phyloP scores from a whole-genome alignment of 2,797 vertebrate genomes.

The Coreius guichenoti region DNA sequence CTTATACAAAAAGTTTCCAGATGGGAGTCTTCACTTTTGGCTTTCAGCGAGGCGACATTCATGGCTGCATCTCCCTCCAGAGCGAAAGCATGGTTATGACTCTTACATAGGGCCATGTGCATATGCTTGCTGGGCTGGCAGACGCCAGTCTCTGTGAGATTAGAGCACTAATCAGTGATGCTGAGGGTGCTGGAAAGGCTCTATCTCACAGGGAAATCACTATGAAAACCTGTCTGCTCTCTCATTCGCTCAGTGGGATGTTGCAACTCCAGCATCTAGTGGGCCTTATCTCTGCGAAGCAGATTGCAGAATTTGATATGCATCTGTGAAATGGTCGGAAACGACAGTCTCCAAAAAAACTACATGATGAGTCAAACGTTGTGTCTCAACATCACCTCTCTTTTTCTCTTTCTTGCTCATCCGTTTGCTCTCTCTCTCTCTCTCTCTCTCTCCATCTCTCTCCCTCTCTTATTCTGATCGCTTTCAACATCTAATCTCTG shows the following conservation, averaged over 20 bases:
- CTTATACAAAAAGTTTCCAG: conserved; percentile 38
- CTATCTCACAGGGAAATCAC: conserved; percentile 77
- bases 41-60: conserved; percentile 25
- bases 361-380: conserved; percentile 74
- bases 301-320: conserved; percentile 83
- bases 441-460: background rate
- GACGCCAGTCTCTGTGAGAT: conserved; percentile 65
- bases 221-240: conserved; percentile 75
- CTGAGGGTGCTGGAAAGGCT: conserved; percentile 66
- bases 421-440: conserved; percentile 25
- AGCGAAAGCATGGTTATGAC: conserved; percentile 25
- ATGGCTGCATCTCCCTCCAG: conserved; percentile 16
- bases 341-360: conserved; percentile 79
- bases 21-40: conserved; percentile 35
- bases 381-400: conserved; percentile 69
- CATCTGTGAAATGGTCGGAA: conserved; percentile 85
- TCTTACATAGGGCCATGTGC: conserved; percentile 42
- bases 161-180: conserved; percentile 64
- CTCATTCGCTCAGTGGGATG: conserved; percentile 81
- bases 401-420: conserved; percentile 43
- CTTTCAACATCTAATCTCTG: conserved; percentile 55
- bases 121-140: conserved; percentile 56
- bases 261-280: conserved; percentile 83
- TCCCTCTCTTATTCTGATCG: conserved; percentile 41
- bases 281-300: conserved; percentile 81